Conservation (phyloP, 2,888 invertebrate genomes). For the Andricus curvator region DNA sequence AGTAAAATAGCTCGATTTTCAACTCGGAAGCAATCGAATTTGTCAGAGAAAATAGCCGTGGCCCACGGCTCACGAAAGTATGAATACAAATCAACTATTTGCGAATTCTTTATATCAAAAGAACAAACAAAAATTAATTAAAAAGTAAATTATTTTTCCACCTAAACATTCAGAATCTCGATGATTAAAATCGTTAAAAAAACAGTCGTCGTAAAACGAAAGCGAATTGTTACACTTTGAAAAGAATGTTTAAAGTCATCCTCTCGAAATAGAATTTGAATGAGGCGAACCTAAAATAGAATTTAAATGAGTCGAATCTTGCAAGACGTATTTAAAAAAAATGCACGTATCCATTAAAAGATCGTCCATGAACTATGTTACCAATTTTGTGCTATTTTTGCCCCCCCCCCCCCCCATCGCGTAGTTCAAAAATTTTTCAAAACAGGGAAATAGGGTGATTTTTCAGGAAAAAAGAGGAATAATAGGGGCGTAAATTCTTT, state of each 20-base stretch:
- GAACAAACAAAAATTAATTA: background rate
- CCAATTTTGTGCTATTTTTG: no score
- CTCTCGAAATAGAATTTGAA: slow-evolving; percentile 21
- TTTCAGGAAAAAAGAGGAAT: no score
- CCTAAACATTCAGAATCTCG: background rate
- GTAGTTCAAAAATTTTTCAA: no score
- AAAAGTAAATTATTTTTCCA: background rate
- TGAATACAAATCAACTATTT: slow-evolving; percentile 84
- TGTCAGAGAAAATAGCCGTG: slow-evolving; percentile 83
- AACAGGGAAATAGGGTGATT: no score
- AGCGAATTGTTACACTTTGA: background rate
- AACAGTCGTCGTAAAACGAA: background rate
- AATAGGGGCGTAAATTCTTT: no score
- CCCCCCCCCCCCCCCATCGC: no score
- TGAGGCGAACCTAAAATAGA: slow-evolving; percentile 17
- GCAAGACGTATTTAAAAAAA: background rate
- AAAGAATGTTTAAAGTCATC: slow-evolving; percentile 31
- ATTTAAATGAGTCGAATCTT: slow-evolving; percentile 5
- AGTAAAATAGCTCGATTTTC: slow-evolving; percentile 62
- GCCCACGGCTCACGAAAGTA: slow-evolving; percentile 86
- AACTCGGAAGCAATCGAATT: slow-evolving; percentile 79
- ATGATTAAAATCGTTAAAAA: background rate
- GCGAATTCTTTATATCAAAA: slow-evolving; percentile 77
- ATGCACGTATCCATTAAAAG: no score
- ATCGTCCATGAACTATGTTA: no score